These are phyloP conservation scores for Luperina testacea DNA, from an alignment of 2,888 invertebrate genomes.

Conservation along the genomic window DNA sequence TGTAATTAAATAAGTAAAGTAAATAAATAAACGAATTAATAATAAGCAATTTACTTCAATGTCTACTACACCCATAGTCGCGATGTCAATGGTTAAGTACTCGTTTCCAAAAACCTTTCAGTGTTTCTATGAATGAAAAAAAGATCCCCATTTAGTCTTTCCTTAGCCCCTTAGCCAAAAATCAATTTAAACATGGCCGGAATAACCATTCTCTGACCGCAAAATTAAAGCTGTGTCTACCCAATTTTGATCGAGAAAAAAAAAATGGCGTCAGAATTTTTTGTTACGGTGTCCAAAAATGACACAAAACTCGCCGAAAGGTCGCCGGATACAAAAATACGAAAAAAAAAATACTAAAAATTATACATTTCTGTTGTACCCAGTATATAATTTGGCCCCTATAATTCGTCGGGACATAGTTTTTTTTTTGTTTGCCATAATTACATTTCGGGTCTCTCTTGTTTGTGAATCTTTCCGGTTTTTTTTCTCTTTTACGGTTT, in stretches of 20 bases:
- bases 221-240: constrained; percentile 53
- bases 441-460: constrained; percentile 73
- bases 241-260: constrained; percentile 52
- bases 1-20: too few species aligned
- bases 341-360: constrained; percentile 65
- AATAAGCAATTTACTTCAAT: neutral
- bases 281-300: constrained; percentile 72
- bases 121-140: constrained; percentile 26
- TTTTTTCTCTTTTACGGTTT: constrained; percentile 60
- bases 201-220: constrained; percentile 24
- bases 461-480: constrained; percentile 76
- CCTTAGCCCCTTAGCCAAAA: constrained; percentile 8
- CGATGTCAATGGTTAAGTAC: neutral
- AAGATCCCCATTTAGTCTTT: constrained; percentile 6
- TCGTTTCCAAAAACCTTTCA: neutral
- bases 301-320: constrained; percentile 76
- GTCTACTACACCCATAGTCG: neutral
- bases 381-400: constrained; percentile 82
- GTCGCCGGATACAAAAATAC: constrained; percentile 60
- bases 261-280: constrained; percentile 68
- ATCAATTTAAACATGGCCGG: constrained; percentile 33
- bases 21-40: too few species aligned
- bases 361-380: constrained; percentile 64
- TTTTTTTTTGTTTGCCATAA: constrained; percentile 74
- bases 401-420: constrained; percentile 79